Evolutionary conservation across 35 echinoderm and acorn worm genomes (phyloP).

Genomic region (Lytechinus variegatus): DNA sequence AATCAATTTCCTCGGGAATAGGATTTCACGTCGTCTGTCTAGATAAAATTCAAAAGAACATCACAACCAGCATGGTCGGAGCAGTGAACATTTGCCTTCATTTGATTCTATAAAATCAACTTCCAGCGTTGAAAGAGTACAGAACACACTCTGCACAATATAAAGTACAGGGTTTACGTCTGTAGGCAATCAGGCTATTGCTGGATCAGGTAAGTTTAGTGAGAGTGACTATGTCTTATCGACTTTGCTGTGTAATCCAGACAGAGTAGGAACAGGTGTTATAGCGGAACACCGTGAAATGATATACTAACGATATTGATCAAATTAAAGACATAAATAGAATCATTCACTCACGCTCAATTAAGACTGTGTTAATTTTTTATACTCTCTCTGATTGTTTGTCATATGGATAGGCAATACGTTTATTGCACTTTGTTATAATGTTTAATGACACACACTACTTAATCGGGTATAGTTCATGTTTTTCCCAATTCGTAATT

Average conservation of each 20-base stretch:
- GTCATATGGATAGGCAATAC: no score
- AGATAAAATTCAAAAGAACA: background rate
- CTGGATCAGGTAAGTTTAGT: background rate
- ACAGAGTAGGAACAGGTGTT: background rate
- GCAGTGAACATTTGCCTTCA: background rate
- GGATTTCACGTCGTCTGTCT: background rate
- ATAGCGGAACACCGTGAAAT: background rate
- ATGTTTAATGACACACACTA: no score
- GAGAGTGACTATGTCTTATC: slow-evolving; percentile 7
- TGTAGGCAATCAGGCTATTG: background rate
- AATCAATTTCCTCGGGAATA: background rate
- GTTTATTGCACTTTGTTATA: no score
- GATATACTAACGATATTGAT: background rate
- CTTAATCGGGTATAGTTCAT: no score
- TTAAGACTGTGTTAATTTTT: background rate
- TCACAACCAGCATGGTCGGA: background rate
- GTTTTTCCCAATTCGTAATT: no score
- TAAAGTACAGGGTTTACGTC: background rate
- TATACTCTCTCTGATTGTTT: no score
- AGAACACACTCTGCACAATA: background rate
- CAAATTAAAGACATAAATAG: background rate
- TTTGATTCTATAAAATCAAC: background rate
- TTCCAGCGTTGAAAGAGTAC: background rate
- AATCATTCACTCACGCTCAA: background rate
- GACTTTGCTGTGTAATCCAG: background rate